A percentile compares a stretch with the other conserved stretches of the same genome.
Conservation (phyloP, 2,888 invertebrate species). For the Diarsia dahlii region DNA sequence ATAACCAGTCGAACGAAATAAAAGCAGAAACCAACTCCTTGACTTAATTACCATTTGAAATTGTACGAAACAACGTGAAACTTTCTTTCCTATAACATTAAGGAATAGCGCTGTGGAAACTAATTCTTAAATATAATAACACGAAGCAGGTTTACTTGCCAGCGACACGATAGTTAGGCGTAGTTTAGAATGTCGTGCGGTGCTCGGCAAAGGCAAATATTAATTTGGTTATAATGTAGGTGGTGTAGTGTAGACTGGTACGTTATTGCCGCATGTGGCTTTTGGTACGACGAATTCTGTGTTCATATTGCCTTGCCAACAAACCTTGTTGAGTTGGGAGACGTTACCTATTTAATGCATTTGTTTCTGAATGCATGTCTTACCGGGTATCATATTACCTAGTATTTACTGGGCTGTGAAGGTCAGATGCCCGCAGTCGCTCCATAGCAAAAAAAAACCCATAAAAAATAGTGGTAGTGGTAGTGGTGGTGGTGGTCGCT, state of each 20-base stretch:
- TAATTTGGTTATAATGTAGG: slow-evolving; percentile 48
- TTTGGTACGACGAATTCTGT: not conserved
- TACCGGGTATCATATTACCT: too few species aligned
- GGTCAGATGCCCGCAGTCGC: too few species aligned
- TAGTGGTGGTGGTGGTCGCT: too few species aligned
- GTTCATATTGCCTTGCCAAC: not conserved
- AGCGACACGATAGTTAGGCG: slow-evolving; percentile 59
- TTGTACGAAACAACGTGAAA: slow-evolving; percentile 45
- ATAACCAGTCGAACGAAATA: slow-evolving; percentile 27
- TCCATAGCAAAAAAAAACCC: too few species aligned
- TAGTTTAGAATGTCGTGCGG: slow-evolving; percentile 59
- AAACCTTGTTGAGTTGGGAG: not conserved
- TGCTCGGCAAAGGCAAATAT: slow-evolving; percentile 54
- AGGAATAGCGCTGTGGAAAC: slow-evolving; percentile 36
- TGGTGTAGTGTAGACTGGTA: slow-evolving; percentile 13
- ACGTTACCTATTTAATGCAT: not conserved
- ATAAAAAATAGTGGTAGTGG: too few species aligned
- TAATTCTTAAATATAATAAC: slow-evolving; percentile 65
- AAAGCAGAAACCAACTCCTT: slow-evolving; percentile 29
- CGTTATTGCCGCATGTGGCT: slow-evolving; percentile 33
- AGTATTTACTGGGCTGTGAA: too few species aligned
- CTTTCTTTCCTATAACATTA: slow-evolving; percentile 47
- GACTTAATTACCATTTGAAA: slow-evolving; percentile 63
- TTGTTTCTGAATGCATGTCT: not conserved
- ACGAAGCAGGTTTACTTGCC: slow-evolving; percentile 60